Evolutionary conservation across 2,113 vertebrate genomes (phyloP), one percentile per base, ranked within the genome.

Genomic region (Corydoras sp.): DNA sequence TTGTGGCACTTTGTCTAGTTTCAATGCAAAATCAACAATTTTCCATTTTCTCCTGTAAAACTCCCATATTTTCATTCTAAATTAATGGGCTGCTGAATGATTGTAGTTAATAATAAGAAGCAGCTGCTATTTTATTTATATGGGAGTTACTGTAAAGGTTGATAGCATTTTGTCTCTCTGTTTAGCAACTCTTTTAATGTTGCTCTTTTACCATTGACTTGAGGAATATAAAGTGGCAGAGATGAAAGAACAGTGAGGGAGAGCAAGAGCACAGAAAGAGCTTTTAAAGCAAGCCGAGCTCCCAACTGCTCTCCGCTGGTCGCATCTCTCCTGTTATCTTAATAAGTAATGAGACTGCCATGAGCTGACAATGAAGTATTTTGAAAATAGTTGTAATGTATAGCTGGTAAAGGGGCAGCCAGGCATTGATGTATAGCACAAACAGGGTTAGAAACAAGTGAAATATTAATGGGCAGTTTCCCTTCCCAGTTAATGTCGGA

Each of bases 331-430:
- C 89, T 89, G 92, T 96, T 98, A 98, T 97, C 96, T 96, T 93
- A 94, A 96, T 98, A 98, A 99, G 90, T 97, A 96, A 99, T 97
- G 95, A 97, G 92, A 86, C 89, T 97, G 95, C 94, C 94, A 93
- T 88, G 77, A 92, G 92, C 95, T 97, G 96, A 97, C 96, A 99
- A 91, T 97, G 94, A 98, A 94, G 94, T 95, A 98, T 98, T 99
- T 96, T 95, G 91, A 95, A 95, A 97, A 97, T 96, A 94, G 93
- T 97, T 96, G 92, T 98, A 95, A 98, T 98, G 92, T 94, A 96
- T 95, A 91, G 92, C 93, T 94, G 90, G 91, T 90, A 95, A 90
- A 93, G 90, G 86, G 92, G 88, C 87, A 89, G 90, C 92, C 90
- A 90, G 94, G 91, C 94, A 93, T 93, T 99, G 97, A 98, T 94